These are phyloP conservation scores for Eulimnadia texana DNA, from an alignment of 1,140 invertebrate genomes.

Conservation along the genomic window DNA sequence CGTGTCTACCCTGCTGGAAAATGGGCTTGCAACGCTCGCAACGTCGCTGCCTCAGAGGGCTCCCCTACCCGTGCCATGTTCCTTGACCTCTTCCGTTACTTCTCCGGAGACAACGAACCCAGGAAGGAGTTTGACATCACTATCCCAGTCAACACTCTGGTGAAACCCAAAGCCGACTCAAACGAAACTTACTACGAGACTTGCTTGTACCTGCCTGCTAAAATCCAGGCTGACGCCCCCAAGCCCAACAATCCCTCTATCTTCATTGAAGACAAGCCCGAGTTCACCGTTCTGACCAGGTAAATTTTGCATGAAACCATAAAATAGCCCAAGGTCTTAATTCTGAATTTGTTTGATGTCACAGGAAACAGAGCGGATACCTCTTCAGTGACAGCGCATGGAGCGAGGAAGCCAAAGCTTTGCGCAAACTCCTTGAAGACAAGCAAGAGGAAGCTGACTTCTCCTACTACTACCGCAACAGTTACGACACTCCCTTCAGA, in stretches of 20 bases:
- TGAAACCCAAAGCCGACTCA: constrained; percentile 16
- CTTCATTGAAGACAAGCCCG: constrained; percentile 26
- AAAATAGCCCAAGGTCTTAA: too few species aligned
- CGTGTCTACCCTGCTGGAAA: constrained; percentile 17
- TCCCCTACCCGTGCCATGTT: constrained; percentile 19
- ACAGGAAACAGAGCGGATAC: constrained; percentile 1
- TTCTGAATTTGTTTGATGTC: constrained; percentile 4
- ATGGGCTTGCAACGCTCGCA: constrained; percentile 18
- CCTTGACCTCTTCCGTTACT: constrained; percentile 19
- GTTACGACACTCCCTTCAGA: constrained; percentile 26
- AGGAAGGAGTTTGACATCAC: constrained; percentile 20
- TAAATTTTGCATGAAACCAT: constrained; percentile 9
- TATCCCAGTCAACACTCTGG: constrained; percentile 19
- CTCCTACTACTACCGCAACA: constrained; percentile 19
- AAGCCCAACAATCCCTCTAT: constrained; percentile 24
- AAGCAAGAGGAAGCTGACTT: constrained; percentile 15
- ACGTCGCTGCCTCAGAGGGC: background rate
- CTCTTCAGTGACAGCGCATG: background rate
- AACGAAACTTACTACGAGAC: constrained; percentile 27
- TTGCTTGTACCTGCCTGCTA: constrained; percentile 27
- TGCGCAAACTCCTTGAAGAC: background rate
- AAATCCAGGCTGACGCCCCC: constrained; percentile 25
- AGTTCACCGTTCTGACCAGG: constrained; percentile 23
- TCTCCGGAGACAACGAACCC: constrained; percentile 20
- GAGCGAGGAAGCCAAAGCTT: background rate